These are phyloP conservation scores for Euura lappo DNA, from an alignment of 1,140 invertebrate genomes.

Conservation along the genomic window DNA sequence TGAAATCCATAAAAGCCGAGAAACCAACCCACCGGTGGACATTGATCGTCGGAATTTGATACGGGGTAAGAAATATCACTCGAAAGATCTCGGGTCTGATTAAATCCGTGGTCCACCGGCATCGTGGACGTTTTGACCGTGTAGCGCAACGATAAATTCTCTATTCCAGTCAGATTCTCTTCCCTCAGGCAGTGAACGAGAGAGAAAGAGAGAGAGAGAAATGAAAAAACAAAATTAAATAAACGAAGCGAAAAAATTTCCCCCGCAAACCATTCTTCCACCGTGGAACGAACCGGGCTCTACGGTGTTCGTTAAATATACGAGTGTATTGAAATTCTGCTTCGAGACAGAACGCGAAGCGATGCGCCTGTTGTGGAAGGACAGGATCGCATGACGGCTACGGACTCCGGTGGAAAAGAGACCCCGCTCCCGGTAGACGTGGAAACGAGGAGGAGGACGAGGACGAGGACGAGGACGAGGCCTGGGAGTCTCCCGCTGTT, in stretches of 20 bases:
- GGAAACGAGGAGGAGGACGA: slow-evolving; percentile 4
- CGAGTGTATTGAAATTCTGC: slow-evolving; percentile 53
- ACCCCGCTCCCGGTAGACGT: slow-evolving; percentile 14
- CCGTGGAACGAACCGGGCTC: background rate
- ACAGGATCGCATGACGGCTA: slow-evolving; percentile 51
- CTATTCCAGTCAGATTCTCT: slow-evolving; percentile 33
- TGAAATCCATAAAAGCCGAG: background rate
- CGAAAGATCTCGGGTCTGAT: slow-evolving; percentile 19
- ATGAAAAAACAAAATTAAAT: slow-evolving; percentile 3
- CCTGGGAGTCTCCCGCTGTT: slow-evolving; percentile 51
- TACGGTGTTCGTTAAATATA: slow-evolving; percentile 51
- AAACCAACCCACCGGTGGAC: background rate
- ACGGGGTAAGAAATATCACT: background rate
- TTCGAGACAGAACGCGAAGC: slow-evolving; percentile 34
- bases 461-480: slow-evolving; percentile 11
- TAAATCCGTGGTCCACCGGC: slow-evolving; percentile 43
- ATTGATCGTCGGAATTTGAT: slow-evolving; percentile 3
- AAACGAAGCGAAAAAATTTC: background rate
- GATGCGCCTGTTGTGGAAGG: slow-evolving; percentile 47
- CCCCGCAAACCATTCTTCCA: background rate
- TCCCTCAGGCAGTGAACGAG: slow-evolving; percentile 20
- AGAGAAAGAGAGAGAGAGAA: slow-evolving; percentile 14
- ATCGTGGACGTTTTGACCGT: slow-evolving; percentile 10
- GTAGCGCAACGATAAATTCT: slow-evolving; percentile 43
- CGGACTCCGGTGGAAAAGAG: slow-evolving; percentile 19